Evolutionary conservation across 2,797 vertebrate species (phyloP).

Genomic region (Rhinoraja longicauda): DNA sequence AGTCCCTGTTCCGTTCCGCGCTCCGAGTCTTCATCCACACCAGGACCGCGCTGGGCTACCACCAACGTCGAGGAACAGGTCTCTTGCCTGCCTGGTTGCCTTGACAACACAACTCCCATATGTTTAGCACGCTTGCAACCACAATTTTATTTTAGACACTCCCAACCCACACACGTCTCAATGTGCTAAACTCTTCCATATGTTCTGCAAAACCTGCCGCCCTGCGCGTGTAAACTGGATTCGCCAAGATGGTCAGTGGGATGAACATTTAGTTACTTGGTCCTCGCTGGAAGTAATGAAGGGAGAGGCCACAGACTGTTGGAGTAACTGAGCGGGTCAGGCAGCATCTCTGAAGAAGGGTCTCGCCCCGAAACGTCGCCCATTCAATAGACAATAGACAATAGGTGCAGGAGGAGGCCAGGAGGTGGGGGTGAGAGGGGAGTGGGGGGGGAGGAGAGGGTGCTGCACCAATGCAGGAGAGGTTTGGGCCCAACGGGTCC

Average conservation of each 20-base stretch:
- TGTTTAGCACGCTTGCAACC: not conserved
- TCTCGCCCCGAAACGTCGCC: too few relatives aligned
- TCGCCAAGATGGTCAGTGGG: not conserved
- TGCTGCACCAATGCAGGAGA: too few relatives aligned
- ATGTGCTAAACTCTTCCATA: not conserved
- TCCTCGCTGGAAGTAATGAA: too few relatives aligned
- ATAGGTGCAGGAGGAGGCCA: too few relatives aligned
- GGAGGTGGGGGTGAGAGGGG: too few relatives aligned
- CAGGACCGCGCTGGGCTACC: not conserved
- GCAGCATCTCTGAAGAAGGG: too few relatives aligned
- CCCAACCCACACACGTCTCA: not conserved
- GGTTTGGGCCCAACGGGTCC: too few relatives aligned
- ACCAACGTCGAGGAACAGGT: not conserved
- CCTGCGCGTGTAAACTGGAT: not conserved
- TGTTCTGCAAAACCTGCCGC: not conserved
- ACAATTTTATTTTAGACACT: not conserved
- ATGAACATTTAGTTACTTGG: not conserved
- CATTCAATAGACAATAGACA: too few relatives aligned
- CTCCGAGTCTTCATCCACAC: not conserved
- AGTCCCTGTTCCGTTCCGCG: too few relatives aligned
- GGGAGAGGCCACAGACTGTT: too few relatives aligned
- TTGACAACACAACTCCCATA: not conserved
- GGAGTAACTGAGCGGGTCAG: too few relatives aligned
- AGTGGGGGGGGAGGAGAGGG: too few relatives aligned
- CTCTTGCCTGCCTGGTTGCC: not conserved